Conservation (phyloP, 2,888 invertebrate genomes). For the Dasysyrphus albostriatus region DNA sequence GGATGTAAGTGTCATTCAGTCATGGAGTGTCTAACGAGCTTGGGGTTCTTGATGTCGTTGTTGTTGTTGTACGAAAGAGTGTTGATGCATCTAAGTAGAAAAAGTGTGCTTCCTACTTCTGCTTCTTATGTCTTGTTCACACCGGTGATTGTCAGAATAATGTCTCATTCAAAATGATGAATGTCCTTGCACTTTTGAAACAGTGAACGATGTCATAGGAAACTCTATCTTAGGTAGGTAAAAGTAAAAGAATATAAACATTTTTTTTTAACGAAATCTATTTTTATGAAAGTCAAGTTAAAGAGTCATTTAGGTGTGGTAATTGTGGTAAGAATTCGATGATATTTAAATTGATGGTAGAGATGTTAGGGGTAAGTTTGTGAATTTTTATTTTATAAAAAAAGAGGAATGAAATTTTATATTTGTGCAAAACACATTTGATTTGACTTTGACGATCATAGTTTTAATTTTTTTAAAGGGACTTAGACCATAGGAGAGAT, state of each 20-base stretch:
- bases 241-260: not conserved
- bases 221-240: not conserved
- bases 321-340: no score
- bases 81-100: constrained; percentile 15
- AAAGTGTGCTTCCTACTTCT: not conserved
- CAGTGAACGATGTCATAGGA: constrained; percentile 8
- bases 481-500: no score
- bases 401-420: no score
- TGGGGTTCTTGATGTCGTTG: not conserved
- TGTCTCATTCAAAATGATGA: constrained; percentile 31
- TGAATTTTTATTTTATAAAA: no score
- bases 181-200: constrained; percentile 30
- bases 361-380: no score
- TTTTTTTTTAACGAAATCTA: not conserved
- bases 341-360: not conserved
- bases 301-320: not conserved
- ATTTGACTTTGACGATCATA: no score
- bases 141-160: constrained; percentile 22
- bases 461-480: no score
- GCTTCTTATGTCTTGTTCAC: constrained; percentile 13
- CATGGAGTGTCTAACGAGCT: constrained; percentile 53
- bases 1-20: constrained; percentile 55
- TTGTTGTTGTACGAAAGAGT: constrained; percentile 5
- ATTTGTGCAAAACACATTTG: no score
- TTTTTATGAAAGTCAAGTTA: not conserved